Evolutionary conservation across 2,888 invertebrate genomes (phyloP).

Genomic region (Ormyrus labotus): DNA sequence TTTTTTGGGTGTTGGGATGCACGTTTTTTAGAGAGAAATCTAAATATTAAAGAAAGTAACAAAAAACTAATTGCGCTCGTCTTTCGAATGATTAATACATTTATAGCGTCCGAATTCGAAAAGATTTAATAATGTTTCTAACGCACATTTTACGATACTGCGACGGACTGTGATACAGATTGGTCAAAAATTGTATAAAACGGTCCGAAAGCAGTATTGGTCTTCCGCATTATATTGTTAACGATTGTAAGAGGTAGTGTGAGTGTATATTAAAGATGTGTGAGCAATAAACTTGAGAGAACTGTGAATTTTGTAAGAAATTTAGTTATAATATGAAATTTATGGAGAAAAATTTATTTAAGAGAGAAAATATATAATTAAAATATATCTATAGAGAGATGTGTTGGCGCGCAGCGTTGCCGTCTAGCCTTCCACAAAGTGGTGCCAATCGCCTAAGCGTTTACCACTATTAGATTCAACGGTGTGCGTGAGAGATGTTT

Average conservation of each 20-base stretch:
- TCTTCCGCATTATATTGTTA: slow-evolving; percentile 64
- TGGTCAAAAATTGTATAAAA: slow-evolving; percentile 58
- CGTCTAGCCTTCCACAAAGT: slow-evolving; percentile 45
- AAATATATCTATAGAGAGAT: slow-evolving; percentile 50
- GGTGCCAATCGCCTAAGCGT: slow-evolving; percentile 48
- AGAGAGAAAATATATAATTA: slow-evolving; percentile 54
- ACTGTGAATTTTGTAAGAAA: slow-evolving; percentile 49
- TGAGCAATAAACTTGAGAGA: slow-evolving; percentile 29
- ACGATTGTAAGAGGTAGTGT: slow-evolving; percentile 40
- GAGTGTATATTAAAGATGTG: slow-evolving; percentile 44
- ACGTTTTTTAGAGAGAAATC: slow-evolving; percentile 53
- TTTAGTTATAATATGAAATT: slow-evolving; percentile 19
- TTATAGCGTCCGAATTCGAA: slow-evolving; percentile 37
- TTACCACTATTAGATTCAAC: slow-evolving; percentile 32
- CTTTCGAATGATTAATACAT: slow-evolving; percentile 51
- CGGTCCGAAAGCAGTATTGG: slow-evolving; percentile 67
- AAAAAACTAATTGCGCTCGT: slow-evolving; percentile 55
- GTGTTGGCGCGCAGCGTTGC: slow-evolving; percentile 37
- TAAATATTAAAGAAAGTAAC: slow-evolving; percentile 54
- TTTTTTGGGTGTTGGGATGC: slow-evolving; percentile 67
- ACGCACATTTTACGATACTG: slow-evolving; percentile 41
- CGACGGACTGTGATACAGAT: slow-evolving; percentile 45
- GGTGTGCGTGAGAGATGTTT: background rate
- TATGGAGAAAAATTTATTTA: slow-evolving; percentile 46
- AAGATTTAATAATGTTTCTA: slow-evolving; percentile 30